Evolutionary conservation across 2,113 vertebrate genomes (phyloP).

Genomic region (Myrmecobius fasciatus): DNA sequence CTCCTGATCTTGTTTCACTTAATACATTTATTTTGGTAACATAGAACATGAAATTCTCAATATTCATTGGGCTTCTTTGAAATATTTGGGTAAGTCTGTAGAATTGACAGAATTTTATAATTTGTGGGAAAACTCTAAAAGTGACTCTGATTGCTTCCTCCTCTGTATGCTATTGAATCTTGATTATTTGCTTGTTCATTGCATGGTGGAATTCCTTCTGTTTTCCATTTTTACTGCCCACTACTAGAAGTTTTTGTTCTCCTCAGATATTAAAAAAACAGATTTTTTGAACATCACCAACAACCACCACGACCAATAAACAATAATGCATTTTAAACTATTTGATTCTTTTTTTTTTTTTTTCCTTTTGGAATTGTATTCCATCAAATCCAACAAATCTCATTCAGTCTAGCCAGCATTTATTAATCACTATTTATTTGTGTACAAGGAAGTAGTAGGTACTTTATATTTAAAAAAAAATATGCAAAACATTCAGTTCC

Average conservation of each 20-base stretch:
- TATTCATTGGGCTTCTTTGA: background rate
- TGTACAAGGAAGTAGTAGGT: background rate
- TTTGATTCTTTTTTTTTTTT: background rate
- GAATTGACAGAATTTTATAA: background rate
- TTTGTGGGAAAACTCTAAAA: background rate
- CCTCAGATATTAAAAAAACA: background rate
- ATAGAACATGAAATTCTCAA: background rate
- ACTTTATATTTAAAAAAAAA: background rate
- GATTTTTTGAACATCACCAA: background rate
- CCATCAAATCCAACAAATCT: background rate
- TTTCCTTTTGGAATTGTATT: background rate
- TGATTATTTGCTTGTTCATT: slow-evolving; percentile 1
- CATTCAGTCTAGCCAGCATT: background rate
- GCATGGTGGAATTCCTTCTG: background rate
- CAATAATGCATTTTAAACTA: background rate
- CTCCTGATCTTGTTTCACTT: background rate
- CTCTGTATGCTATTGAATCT: background rate
- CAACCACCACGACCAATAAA: background rate
- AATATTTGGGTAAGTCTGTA: background rate
- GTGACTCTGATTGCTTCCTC: background rate
- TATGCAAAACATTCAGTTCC: background rate
- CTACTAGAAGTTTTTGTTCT: background rate
- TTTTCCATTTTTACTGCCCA: background rate
- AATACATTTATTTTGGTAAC: background rate
- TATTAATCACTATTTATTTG: background rate